Base-by-base conservation (phyloP, 1,140 invertebrate genomes). In the Neodiprion pinetum region DNA sequence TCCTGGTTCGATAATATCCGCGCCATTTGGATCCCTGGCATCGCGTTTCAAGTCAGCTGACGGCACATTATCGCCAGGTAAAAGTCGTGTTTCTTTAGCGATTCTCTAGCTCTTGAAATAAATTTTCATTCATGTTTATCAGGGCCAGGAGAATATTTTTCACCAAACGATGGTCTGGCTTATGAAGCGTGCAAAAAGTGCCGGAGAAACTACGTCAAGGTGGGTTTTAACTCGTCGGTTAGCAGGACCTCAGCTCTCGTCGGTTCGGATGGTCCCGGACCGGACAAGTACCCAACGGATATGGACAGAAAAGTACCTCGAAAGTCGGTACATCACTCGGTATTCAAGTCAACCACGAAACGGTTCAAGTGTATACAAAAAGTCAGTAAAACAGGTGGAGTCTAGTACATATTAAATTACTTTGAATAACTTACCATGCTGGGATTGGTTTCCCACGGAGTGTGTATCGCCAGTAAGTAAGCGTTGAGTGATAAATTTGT, bases 321-420 rank as follows among this genome's bases (percentile, higher is more conserved):
- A 61, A 17, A 12, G 11, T 61, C 12, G 0, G 68, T 80, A 11
- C 74, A 81, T 67, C 80, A 80, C 48, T 80, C 79, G 71, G 77
- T 76, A 8, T 81, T 82, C 21, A 82, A 76, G 69, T 82, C 80
- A 17, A 76, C n/a, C 21, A 74, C 76, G 4, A 49, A 75, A 1
- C 76, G 80, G 71, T 82, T 80, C 65, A 74, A 69, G 66, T 21
- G 12, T n/a, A 40, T 12, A n/a, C 48, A 67, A 48, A 67, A 73
- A 12, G 40, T 67, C n/a, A 28, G 49, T 65, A 11, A 40, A 40
- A 48, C 48, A 66, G 75, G 77, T 80, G 75, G 78, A 74, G 8
- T 61, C 75, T 53, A 77, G 7, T 47, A 28, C 23, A 40, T 40
- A 40, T 40, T 40, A 0, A 40, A 40, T 40, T 40, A 40, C 67